phyloP scores from a whole-genome alignment of 2,113 vertebrate genomes.

The Corythornis vintsioides region DNA sequence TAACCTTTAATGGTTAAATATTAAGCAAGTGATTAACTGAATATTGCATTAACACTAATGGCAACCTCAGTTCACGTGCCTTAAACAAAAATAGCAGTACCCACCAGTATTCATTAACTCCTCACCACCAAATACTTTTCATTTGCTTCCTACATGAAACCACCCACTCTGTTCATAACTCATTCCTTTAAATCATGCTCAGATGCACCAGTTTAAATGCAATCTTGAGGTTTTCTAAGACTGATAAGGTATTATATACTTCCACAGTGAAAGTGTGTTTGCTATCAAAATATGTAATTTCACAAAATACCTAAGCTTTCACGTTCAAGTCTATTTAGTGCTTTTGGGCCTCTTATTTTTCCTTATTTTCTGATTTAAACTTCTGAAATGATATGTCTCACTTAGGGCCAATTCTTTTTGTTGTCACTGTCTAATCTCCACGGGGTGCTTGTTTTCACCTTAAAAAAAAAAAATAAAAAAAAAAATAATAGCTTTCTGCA shows the following conservation, averaged over 20 bases:
- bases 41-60: neutral
- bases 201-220: slow-evolving; percentile 24
- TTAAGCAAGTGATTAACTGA: neutral
- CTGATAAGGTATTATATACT: neutral
- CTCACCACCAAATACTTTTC: neutral
- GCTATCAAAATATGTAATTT: neutral
- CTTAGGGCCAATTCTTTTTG: neutral
- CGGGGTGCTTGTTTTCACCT: neutral
- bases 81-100: slow-evolving; percentile 13
- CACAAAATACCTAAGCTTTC: neutral
- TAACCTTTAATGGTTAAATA: neutral
- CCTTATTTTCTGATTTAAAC: neutral
- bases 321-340: neutral
- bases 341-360: neutral
- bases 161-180: slow-evolving; percentile 37
- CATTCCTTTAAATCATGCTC: slow-evolving; percentile 26
- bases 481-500: neutral
- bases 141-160: slow-evolving; percentile 40
- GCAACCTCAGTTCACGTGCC: neutral
- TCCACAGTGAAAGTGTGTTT: neutral
- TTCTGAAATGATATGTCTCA: neutral
- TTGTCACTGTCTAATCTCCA: neutral
- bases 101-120: neutral
- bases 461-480: neutral
- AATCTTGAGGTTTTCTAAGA: neutral